phyloP scores from a whole-genome alignment of 30 jellyfish, hydroid and myxozoan species.

The Aurelia sp. region DNA sequence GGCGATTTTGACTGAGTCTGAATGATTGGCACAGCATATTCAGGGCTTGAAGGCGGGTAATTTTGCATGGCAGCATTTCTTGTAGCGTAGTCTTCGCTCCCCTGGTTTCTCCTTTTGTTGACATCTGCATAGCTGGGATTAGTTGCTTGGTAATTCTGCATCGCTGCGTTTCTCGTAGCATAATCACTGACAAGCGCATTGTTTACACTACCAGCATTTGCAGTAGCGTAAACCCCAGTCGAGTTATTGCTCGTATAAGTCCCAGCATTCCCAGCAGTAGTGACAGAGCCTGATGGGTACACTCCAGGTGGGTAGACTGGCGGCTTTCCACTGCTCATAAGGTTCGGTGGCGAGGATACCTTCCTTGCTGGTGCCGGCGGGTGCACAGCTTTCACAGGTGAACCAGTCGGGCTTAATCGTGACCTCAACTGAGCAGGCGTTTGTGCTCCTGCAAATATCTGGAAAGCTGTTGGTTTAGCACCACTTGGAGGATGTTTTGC shows the following conservation, averaged over 20 bases:
- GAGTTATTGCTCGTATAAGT: neutral
- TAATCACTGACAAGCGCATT: neutral
- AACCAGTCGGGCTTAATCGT: constrained; percentile 87
- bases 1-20: constrained; percentile 34
- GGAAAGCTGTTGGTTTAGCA: constrained; percentile 79
- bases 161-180: neutral
- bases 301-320: constrained; percentile 17
- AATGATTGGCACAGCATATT: constrained; percentile 69
- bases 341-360: constrained; percentile 74
- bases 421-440: constrained; percentile 80
- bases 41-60: constrained; percentile 29
- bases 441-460: constrained; percentile 74
- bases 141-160: neutral
- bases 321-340: constrained; percentile 29
- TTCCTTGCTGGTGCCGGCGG: constrained; percentile 65
- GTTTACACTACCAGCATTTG: neutral
- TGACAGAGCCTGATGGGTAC: neutral
- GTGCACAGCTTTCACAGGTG: constrained; percentile 75
- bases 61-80: constrained; percentile 27
- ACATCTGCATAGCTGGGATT: neutral
- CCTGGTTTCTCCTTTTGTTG: neutral
- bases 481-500: constrained; percentile 58
- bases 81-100: constrained; percentile 24
- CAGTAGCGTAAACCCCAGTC: neutral
- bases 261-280: neutral